Evolutionary conservation across 1,140 invertebrate genomes (phyloP), one percentile per base, ranked within the genome.

Genomic region (Hyles euphorbiae): DNA sequence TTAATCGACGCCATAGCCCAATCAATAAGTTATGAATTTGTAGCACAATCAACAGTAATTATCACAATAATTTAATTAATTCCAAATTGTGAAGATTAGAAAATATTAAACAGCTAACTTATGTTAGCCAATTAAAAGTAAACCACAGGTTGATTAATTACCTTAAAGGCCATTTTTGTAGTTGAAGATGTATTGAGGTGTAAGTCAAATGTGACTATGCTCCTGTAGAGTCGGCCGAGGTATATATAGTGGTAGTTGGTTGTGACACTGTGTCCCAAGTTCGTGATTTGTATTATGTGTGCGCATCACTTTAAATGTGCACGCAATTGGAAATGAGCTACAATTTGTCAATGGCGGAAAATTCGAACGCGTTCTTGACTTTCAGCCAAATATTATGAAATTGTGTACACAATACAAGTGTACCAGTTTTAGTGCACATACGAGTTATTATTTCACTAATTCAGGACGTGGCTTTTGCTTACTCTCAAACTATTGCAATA

Each of bases 271-370:
- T 47, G 56, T 54, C 65, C 71, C 75, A 81, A 83, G 78, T 78
- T 77, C 71, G 67, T 67, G 63, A 58, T 87, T 87, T 78, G 84
- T 84, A 87, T 87, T 83, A 72, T 78, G 57, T 62, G 45, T 71
- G 70, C 80, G 79, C 76, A 76, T 78, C 79, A 75, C 65, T 78
- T 72, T 58, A 72, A 71, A 81, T 85, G 82, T 84, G 84, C 71
- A 65, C 70, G 82, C 70, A 84, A 85, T 83, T 83, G 70, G 57
- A 82, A 86, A 87, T 87, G 80, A 87, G 84, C 63, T 71, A 70
- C 72, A 83, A 74, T 84, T 84, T 83, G 81, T 80, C 75, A 87
- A 80, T 77, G 78, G 75, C 73, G 78, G 79, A 83, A 81, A 83
- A 84, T 78, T 74, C 67, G 67, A 70, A 70, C 67, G 70, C 65